phyloP scores from a whole-genome alignment of 2,888 invertebrate genomes.

The Coenonympha arcania region DNA sequence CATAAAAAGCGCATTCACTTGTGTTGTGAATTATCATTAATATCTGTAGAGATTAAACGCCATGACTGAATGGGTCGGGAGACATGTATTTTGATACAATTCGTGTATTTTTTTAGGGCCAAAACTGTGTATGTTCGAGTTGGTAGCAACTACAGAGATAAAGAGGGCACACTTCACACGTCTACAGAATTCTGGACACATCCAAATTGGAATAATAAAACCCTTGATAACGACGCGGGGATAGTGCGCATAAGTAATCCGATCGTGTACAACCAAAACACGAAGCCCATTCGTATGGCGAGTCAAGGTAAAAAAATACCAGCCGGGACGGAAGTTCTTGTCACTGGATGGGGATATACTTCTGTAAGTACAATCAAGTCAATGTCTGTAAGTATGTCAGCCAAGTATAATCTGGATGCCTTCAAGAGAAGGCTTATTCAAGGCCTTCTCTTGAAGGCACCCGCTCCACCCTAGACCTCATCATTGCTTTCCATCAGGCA shows the following conservation, averaged over 20 bases:
- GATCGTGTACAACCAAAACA: not conserved
- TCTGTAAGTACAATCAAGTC: constrained; percentile 3
- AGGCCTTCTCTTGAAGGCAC: no score
- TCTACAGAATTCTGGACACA: not conserved
- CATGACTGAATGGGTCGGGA: no score
- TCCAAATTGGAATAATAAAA: not conserved
- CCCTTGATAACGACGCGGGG: constrained; percentile 7
- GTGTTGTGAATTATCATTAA: no score
- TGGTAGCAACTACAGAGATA: not conserved
- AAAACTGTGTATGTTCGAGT: not conserved
- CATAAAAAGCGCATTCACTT: no score
- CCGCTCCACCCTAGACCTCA: no score
- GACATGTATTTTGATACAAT: no score
- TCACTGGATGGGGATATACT: not conserved
- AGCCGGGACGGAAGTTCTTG: not conserved
- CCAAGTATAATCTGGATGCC: no score
- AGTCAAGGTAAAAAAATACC: not conserved
- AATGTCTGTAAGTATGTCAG: no score
- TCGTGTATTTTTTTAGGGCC: not conserved
- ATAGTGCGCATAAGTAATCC: not conserved
- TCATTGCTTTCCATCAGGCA: no score
- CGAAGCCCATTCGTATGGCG: not conserved
- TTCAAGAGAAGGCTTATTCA: no score
- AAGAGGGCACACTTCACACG: not conserved
- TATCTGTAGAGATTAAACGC: no score